phyloP scores from a whole-genome alignment of 2,113 vertebrate species.

The Sturnira hondurensis region DNA sequence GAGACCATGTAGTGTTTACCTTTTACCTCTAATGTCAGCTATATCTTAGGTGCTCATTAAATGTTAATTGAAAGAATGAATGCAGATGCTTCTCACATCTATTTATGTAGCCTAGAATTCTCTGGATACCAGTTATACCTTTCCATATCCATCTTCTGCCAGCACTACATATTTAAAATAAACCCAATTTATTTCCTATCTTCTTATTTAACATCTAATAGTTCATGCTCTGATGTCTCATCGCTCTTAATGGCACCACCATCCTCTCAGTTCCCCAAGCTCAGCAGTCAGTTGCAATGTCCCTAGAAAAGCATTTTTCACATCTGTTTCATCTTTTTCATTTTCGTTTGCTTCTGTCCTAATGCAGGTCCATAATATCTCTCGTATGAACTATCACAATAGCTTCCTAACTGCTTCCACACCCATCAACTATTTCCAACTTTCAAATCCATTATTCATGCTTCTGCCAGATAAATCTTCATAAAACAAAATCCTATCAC shows the following conservation, averaged over 20 bases:
- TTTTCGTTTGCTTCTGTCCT: background rate
- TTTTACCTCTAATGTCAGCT: background rate
- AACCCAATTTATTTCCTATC: background rate
- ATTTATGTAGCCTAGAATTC: background rate
- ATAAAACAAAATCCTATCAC: background rate
- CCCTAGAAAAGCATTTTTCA: background rate
- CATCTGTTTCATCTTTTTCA: background rate
- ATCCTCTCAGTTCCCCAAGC: background rate
- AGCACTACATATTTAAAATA: constrained; percentile 2
- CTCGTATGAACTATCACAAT: background rate
- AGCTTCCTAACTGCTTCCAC: background rate
- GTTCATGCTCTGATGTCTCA: background rate
- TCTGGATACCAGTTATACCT: background rate
- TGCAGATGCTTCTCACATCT: background rate
- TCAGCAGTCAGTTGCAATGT: background rate
- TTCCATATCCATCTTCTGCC: background rate
- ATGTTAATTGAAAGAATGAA: constrained; percentile 40
- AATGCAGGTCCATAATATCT: background rate
- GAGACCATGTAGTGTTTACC: background rate
- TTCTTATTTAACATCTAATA: background rate
- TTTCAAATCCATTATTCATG: constrained; percentile 1
- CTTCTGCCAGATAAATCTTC: constrained; percentile 11
- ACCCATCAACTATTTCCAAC: background rate
- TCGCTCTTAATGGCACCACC: background rate
- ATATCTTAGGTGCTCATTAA: background rate